phyloP scores from a whole-genome alignment of 2,797 vertebrate species.

The Mycteria americana region DNA sequence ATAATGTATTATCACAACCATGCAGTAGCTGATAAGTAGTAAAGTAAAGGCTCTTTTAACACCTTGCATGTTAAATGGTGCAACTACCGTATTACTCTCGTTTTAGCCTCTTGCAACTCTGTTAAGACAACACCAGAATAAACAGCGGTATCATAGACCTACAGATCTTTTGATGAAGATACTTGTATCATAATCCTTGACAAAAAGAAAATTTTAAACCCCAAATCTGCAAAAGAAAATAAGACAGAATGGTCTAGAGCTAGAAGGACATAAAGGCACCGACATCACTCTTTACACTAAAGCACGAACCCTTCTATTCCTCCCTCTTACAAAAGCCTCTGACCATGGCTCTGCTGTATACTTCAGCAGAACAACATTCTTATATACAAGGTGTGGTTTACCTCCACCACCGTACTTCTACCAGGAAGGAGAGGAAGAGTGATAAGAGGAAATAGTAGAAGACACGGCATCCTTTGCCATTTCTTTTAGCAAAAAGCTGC shows the following conservation, averaged over 20 bases:
- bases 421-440: background rate
- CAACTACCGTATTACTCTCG: background rate
- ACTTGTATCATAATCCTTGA: background rate
- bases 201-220: background rate
- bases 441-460: background rate
- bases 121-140: background rate
- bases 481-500: background rate
- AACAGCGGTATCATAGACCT: background rate
- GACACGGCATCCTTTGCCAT: background rate
- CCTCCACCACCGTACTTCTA: background rate
- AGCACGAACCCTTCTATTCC: background rate
- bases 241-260: background rate
- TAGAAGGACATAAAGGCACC: background rate
- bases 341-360: background rate
- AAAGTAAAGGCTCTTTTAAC: background rate
- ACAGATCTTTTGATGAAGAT: background rate
- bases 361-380: background rate
- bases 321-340: background rate
- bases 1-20: background rate
- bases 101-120: background rate
- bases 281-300: background rate
- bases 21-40: background rate
- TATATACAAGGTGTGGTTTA: background rate
- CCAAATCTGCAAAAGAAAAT: background rate
- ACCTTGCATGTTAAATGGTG: background rate